Conservation (phyloP, 2,113 vertebrate genomes). For the Toxotes chatareus region DNA sequence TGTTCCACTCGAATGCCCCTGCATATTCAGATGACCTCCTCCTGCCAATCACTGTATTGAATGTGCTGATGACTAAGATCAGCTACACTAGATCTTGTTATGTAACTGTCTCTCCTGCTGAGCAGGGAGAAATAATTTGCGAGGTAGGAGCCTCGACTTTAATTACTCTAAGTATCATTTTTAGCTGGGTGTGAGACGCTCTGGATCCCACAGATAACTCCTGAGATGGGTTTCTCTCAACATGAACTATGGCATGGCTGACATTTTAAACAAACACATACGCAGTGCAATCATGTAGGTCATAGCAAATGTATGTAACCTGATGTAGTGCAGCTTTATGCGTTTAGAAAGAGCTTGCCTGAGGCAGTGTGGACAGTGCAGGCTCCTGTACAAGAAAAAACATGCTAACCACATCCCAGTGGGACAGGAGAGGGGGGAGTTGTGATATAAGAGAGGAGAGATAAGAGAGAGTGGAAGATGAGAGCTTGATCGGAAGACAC, state of each 20-base stretch:
- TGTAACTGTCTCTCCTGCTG: slow-evolving; percentile 67
- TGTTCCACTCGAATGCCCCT: slow-evolving; percentile 31
- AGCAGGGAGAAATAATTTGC: slow-evolving; percentile 60
- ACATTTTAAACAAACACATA: slow-evolving; percentile 32
- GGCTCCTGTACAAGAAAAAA: slow-evolving; percentile 36
- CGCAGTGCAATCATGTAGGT: slow-evolving; percentile 44
- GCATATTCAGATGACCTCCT: slow-evolving; percentile 63
- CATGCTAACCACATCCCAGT: slow-evolving; percentile 38
- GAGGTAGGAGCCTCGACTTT: slow-evolving; percentile 59
- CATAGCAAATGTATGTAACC: slow-evolving; percentile 40
- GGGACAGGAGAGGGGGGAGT: background rate
- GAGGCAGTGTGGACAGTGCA: slow-evolving; percentile 35
- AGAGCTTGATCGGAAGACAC: slow-evolving; percentile 46
- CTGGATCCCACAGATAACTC: slow-evolving; percentile 33
- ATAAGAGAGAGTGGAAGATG: slow-evolving; percentile 54
- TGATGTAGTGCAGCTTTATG: slow-evolving; percentile 47
- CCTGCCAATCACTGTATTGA: slow-evolving; percentile 65
- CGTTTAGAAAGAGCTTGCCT: slow-evolving; percentile 27
- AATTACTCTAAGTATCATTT: slow-evolving; percentile 64
- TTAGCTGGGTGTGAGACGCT: slow-evolving; percentile 31
- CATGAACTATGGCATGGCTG: background rate
- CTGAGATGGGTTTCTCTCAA: background rate
- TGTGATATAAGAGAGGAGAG: slow-evolving; percentile 46
- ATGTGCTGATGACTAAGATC: slow-evolving; percentile 70
- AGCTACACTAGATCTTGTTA: slow-evolving; percentile 63